Evolutionary conservation across 2,113 vertebrate genomes (phyloP).

Genomic region (Fukomys damarensis): DNA sequence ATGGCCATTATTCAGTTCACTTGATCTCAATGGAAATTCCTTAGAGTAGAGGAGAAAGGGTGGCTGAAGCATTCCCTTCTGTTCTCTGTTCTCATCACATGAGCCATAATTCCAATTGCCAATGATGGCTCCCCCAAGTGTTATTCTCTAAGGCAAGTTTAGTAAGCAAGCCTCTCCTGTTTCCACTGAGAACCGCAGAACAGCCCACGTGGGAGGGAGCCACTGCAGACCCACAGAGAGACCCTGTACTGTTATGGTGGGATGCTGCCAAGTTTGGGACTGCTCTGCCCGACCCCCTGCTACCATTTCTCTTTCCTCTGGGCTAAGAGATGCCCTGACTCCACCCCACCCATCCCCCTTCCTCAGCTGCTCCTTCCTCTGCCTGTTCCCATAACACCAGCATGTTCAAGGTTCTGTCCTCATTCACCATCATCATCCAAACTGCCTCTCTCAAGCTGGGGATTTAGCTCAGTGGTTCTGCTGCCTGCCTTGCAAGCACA

Average conservation of each 20-base stretch:
- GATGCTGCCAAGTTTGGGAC: background rate
- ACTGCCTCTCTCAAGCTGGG: background rate
- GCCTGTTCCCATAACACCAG: background rate
- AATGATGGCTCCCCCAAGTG: background rate
- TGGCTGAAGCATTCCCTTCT: background rate
- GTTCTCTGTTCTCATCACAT: background rate
- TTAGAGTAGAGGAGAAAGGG: background rate
- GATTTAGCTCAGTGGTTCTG: too few species aligned
- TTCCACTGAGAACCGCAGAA: background rate
- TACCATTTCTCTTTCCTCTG: background rate
- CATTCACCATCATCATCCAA: background rate
- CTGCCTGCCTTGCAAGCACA: too few species aligned
- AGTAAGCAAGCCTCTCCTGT: constrained; percentile 27
- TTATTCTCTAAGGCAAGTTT: constrained; percentile 14
- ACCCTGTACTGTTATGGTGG: background rate
- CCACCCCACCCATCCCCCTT: background rate
- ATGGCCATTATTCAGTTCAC: background rate
- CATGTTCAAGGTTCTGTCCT: background rate
- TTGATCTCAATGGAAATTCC: background rate
- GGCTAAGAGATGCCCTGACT: background rate
- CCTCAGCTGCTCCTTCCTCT: background rate
- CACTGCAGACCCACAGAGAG: background rate
- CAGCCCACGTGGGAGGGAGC: background rate
- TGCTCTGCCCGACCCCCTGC: background rate
- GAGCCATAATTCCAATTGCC: background rate